Evolutionary conservation across 2,113 vertebrate species (phyloP).

Genomic region (Toxotes jaculatrix): DNA sequence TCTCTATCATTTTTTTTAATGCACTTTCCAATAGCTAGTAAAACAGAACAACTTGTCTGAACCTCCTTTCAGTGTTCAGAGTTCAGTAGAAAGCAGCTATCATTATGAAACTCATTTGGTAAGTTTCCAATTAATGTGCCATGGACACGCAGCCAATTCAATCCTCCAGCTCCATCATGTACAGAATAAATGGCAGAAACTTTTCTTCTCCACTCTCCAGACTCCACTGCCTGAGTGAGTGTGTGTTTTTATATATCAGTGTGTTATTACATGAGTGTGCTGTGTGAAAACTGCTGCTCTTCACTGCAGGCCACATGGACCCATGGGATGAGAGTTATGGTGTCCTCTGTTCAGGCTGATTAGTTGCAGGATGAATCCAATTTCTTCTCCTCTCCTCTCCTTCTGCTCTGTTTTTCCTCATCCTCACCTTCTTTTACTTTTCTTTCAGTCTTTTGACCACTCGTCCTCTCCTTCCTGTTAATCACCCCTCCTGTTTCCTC

Average conservation of each 20-base stretch:
- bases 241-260: conserved; percentile 19
- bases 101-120: background rate
- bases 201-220: background rate
- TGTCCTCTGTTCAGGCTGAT: conserved; percentile 65
- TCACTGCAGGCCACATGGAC: conserved; percentile 20
- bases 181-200: too few species aligned
- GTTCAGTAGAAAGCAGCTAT: background rate
- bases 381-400: conserved; percentile 27
- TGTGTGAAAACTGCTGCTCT: conserved; percentile 13
- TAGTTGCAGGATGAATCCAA: conserved; percentile 51
- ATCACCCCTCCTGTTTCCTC: background rate
- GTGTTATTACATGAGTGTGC: conserved; percentile 19
- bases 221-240: background rate
- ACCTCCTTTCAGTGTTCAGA: background rate
- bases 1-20: background rate
- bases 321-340: conserved; percentile 41
- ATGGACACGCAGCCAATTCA: background rate
- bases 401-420: background rate
- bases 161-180: background rate
- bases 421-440: background rate
- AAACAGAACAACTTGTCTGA: background rate
- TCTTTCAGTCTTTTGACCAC: background rate
- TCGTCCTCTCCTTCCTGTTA: conserved; percentile 5
- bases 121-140: background rate
- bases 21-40: background rate